Percentiles rank a stretch among this genome's conserved stretches.
phyloP scores from a whole-genome alignment of 2,797 vertebrate genomes.

The Fistularia commersonii region DNA sequence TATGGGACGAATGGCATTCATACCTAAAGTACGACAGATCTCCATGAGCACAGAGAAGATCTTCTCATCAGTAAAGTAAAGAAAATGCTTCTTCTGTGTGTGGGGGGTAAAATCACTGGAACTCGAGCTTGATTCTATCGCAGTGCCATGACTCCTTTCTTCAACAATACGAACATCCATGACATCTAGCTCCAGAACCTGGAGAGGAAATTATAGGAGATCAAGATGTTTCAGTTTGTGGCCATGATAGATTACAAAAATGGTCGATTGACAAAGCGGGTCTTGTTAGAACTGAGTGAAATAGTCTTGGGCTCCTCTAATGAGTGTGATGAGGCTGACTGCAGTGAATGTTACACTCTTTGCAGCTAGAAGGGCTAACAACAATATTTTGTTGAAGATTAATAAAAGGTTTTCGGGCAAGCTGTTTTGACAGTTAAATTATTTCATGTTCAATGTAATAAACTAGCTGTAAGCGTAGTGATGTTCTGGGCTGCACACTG shows the following conservation, averaged over 20 bases:
- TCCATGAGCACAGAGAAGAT: slow-evolving; percentile 82
- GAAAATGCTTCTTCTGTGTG: slow-evolving; percentile 82
- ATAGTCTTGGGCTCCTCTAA: no score
- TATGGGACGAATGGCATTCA: neutral
- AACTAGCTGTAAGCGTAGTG: no score
- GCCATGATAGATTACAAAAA: neutral
- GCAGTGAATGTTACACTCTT: no score
- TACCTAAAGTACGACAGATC: slow-evolving; percentile 81
- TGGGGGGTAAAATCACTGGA: slow-evolving; percentile 13
- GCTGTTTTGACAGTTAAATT: no score
- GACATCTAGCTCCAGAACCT: slow-evolving; percentile 88
- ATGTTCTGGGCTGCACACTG: no score
- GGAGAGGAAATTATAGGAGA: neutral
- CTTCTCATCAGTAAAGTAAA: slow-evolving; percentile 85
- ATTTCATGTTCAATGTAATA: no score
- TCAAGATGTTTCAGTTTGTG: neutral
- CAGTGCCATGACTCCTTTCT: slow-evolving; percentile 59
- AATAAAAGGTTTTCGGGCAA: no score
- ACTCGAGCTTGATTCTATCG: slow-evolving; percentile 32
- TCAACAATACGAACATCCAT: slow-evolving; percentile 85
- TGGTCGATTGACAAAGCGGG: neutral
- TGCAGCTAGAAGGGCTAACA: no score
- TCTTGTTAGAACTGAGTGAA: no score
- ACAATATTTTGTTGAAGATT: no score
- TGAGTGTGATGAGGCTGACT: no score